A percentile compares a stretch with the other conserved stretches of the same genome.
These are phyloP conservation scores for Geotrupes spiniger DNA, from an alignment of 2,888 invertebrate genomes.

Conservation along the genomic window DNA sequence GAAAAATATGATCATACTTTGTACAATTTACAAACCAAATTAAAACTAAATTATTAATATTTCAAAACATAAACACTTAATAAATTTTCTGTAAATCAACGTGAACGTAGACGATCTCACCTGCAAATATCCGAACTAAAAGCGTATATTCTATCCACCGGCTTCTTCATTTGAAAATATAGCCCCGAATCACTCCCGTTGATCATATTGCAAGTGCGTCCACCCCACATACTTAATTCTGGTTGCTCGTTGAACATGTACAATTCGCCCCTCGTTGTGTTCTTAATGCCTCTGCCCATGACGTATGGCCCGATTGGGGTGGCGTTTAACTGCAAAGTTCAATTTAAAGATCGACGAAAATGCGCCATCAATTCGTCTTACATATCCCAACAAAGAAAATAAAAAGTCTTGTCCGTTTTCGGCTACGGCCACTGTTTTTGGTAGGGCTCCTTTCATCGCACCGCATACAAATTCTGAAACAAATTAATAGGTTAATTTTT, in stretches of 20 bases:
- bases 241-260: conserved; percentile 50
- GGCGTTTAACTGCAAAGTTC: conserved; percentile 53
- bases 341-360: background rate
- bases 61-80: no score
- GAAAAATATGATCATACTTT: no score
- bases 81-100: no score
- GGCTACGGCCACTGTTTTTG: conserved; percentile 51
- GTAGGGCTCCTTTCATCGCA: conserved; percentile 37
- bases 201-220: conserved; percentile 54
- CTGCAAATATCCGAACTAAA: conserved; percentile 61
- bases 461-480: conserved; percentile 39
- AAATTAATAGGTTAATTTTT: conserved; percentile 2
- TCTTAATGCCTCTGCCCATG: conserved; percentile 54
- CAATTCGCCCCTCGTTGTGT: conserved; percentile 54
- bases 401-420: conserved; percentile 54
- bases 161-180: conserved; percentile 53
- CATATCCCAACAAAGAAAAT: conserved; percentile 58
- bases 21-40: no score
- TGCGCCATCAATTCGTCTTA: conserved; percentile 44
- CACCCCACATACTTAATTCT: conserved; percentile 45
- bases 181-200: conserved; percentile 56
- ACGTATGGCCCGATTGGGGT: conserved; percentile 53
- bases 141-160: conserved; percentile 49
- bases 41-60: conserved; percentile 27
- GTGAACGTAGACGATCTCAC: no score